These are phyloP conservation scores for Lutraria lutraria DNA, from an alignment of 2,888 invertebrate species.

Conservation along the genomic window DNA sequence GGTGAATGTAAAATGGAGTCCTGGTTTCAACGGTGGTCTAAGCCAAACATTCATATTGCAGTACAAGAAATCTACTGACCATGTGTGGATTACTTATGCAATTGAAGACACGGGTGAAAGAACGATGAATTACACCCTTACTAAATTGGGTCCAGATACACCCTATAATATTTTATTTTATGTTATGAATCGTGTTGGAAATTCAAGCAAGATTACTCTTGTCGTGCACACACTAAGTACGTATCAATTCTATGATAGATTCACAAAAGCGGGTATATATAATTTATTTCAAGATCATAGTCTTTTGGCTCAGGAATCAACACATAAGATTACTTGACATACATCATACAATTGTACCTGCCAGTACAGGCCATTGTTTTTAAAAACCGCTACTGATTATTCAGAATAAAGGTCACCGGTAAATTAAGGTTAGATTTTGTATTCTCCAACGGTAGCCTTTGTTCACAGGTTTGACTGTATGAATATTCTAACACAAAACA, in stretches of 20 bases:
- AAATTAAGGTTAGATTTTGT: no score
- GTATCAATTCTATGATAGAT: neutral
- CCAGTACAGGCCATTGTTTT: no score
- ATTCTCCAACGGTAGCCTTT: no score
- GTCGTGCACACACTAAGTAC: neutral
- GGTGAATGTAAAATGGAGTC: slow-evolving; percentile 26
- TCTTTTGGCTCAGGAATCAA: no score
- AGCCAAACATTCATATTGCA: slow-evolving; percentile 16
- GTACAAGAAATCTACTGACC: slow-evolving; percentile 19
- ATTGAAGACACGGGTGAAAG: neutral
- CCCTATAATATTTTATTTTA: neutral
- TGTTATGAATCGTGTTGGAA: neutral
- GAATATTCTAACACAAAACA: no score
- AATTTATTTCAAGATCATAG: no score
- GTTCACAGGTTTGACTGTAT: no score
- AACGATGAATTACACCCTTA: neutral
- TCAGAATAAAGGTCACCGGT: no score
- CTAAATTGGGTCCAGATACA: neutral
- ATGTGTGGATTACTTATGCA: neutral
- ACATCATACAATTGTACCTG: no score
- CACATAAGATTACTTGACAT: no score
- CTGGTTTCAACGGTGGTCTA: slow-evolving; percentile 28
- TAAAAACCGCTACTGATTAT: no score
- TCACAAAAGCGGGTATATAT: no score
- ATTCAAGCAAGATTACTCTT: neutral